Evolutionary conservation across 37 sponge, comb jelly and placozoan species (phyloP), one percentile per base, ranked within the genome.

Genomic region (Diacarnus erythraeanus): DNA sequence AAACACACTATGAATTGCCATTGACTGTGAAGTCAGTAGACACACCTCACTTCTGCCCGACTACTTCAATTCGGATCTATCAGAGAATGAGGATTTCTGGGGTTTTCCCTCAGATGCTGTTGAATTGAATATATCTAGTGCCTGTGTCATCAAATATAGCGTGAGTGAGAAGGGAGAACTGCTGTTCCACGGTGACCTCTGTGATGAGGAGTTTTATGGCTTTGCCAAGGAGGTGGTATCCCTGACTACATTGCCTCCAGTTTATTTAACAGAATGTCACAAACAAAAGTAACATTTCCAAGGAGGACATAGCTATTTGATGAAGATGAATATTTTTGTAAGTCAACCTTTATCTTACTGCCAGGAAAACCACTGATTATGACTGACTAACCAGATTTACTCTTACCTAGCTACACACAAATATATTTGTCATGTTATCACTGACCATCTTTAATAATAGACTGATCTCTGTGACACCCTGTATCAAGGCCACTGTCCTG

Each of bases 261-360:
- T n/a, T n/a, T n/a, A n/a, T n/a, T n/a, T n/a, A n/a, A n/a, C n/a
- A n/a, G n/a, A n/a, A n/a, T n/a, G n/a, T n/a, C n/a, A n/a, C n/a
- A n/a, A n/a, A 47, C 51, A 6, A 47, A 47, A 6, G 6, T 12
- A 47, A 47, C 51, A 42, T 6, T 5, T 89, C 84, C 61, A 31
- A 41, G 36, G 90, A 89, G n/a, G 85, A 89, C 0, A 81, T 75
- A 58, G 56, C n/a, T 84, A 12, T 83, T 80, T 36, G 85, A 89
- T 76, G 90, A 89, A 33, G 90, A 89, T 54, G 90, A 89, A 56
- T 84, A 89, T 51, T 58, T 89, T 33, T 84, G 90, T 89, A 75
- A 84, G 90, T 80, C 31, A 39, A n/a, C n/a, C n/a, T n/a, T n/a
- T n/a, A n/a, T n/a, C n/a, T n/a, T n/a, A n/a, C n/a, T n/a, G n/a